Conservation (phyloP, 2,888 invertebrate genomes). For the Macropis europaea region DNA sequence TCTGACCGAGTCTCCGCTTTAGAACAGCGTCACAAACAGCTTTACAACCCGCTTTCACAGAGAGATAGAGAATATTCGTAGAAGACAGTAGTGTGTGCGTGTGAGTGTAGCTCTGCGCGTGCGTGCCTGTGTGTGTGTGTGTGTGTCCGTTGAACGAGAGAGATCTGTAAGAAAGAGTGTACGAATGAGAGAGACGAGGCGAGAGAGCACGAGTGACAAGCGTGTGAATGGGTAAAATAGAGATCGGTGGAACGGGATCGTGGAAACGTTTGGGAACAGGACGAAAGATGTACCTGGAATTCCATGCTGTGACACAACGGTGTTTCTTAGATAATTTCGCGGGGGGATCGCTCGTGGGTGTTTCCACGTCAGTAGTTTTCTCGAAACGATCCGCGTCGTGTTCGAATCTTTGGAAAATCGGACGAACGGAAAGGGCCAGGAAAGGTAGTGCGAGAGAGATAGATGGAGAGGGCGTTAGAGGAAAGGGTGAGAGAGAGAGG, state of each 20-base stretch:
- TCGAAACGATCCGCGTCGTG: not conserved
- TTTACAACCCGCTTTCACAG: conserved; percentile 29
- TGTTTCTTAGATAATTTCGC: too few relatives aligned
- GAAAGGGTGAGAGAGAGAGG: not conserved
- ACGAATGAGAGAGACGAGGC: conserved; percentile 3
- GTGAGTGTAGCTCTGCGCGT: too few relatives aligned
- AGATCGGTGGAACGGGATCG: conserved; percentile 22
- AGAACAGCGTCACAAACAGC: conserved; percentile 19
- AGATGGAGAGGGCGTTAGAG: not conserved
- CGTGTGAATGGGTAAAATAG: conserved; percentile 28
- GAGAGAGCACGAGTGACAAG: conserved; percentile 18
- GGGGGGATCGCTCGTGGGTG: not conserved
- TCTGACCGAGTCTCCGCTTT: conserved; percentile 37
- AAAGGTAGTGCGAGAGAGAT: conserved; percentile 20
- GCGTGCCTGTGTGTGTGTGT: not conserved
- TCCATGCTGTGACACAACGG: not conserved
- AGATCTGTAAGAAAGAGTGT: conserved; percentile 17
- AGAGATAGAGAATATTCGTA: conserved; percentile 29
- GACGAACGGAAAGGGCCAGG: conserved; percentile 8
- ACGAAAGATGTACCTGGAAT: not conserved
- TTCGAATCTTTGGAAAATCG: conserved; percentile 13
- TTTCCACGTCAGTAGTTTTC: not conserved
- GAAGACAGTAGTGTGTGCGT: not conserved
- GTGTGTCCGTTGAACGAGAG: not conserved
- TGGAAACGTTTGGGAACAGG: not conserved